Evolutionary conservation across 2,888 invertebrate genomes (phyloP).

Genomic region (Ochropleura leucogaster): DNA sequence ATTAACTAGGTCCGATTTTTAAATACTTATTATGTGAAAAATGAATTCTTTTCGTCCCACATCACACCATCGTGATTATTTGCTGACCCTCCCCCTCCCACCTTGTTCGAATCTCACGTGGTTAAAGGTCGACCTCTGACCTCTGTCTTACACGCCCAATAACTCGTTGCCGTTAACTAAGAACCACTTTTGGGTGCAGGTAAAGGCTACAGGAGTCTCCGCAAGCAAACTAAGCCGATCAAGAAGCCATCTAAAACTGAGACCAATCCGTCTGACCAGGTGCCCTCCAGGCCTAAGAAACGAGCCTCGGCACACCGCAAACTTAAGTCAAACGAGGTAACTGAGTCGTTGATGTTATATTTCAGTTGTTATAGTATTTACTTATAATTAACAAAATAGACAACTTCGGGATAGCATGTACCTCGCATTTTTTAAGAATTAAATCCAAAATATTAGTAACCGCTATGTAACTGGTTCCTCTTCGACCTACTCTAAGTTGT

Average conservation of each 20-base stretch:
- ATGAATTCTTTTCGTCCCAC: no score
- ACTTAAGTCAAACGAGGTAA: conserved; percentile 80
- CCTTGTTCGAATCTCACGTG: no score
- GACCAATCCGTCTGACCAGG: conserved; percentile 79
- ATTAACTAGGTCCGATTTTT: no score
- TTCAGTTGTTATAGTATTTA: conserved; percentile 11
- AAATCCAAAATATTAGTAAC: neutral
- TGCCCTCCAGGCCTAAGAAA: conserved; percentile 87
- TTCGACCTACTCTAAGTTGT: neutral
- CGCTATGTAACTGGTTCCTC: neutral
- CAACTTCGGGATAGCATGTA: no score
- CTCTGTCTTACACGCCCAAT: neutral
- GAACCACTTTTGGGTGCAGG: conserved; percentile 70
- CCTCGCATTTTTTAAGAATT: neutral
- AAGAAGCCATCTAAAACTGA: conserved; percentile 84
- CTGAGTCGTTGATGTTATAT: conserved; percentile 33
- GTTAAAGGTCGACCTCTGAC: neutral
- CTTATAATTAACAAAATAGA: neutral
- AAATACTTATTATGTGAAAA: no score
- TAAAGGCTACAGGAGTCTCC: conserved; percentile 85
- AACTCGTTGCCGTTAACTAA: neutral
- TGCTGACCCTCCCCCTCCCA: no score
- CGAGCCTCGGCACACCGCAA: conserved; percentile 85
- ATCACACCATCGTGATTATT: no score
- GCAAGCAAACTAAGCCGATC: conserved; percentile 81